Evolutionary conservation across 1,140 invertebrate species (phyloP).

Genomic region (Sitobion miscanthi): DNA sequence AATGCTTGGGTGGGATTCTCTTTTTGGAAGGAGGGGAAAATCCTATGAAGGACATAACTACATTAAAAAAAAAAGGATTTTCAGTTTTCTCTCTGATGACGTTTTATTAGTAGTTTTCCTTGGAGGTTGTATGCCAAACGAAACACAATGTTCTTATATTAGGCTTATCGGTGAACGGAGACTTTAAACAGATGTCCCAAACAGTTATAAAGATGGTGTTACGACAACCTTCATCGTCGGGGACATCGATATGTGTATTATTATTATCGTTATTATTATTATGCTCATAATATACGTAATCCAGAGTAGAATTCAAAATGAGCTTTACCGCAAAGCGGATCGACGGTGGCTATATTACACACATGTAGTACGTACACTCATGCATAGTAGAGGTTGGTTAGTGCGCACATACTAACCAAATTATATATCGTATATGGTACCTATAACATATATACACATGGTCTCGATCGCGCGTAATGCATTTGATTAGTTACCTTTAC

Average conservation of each 20-base stretch:
- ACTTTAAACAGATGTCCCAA: background rate
- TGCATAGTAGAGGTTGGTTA: background rate
- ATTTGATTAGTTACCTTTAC: background rate
- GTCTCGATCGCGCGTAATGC: background rate
- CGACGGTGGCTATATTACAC: background rate
- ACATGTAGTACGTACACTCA: background rate
- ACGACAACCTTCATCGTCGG: background rate
- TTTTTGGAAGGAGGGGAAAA: background rate
- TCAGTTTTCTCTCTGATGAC: background rate
- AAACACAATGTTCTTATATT: background rate
- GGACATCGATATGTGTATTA: background rate
- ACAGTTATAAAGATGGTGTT: background rate
- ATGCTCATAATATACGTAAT: background rate
- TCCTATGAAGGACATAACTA: background rate
- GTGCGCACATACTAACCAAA: slow-evolving; percentile 5
- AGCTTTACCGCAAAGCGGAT: slow-evolving; percentile 11
- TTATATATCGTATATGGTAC: background rate
- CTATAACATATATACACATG: background rate
- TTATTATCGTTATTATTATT: slow-evolving; percentile 14
- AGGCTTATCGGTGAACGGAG: background rate
- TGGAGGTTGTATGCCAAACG: background rate
- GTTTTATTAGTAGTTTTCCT: background rate
- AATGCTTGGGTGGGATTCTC: too few species aligned
- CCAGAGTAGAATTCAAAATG: background rate
- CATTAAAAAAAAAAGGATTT: background rate